Evolutionary conservation across 2,113 vertebrate species (phyloP).

Genomic region (Equus quagga): DNA sequence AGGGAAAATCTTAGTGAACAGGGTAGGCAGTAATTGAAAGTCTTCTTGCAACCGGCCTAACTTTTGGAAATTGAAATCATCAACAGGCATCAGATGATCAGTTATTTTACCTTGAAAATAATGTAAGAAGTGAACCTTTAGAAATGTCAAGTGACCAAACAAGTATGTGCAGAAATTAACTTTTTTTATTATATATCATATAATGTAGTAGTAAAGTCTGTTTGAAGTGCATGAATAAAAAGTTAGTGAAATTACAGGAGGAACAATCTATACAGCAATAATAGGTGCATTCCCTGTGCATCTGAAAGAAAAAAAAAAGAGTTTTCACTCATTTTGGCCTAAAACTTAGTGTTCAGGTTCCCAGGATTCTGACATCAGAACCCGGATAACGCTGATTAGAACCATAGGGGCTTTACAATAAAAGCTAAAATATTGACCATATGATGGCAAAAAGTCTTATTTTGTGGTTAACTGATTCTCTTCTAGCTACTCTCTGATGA

Average conservation of each 20-base stretch:
- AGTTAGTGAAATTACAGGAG: slow-evolving; percentile 97
- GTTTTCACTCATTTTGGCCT: slow-evolving; percentile 97
- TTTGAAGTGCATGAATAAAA: slow-evolving; percentile 98
- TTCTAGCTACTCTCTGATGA: slow-evolving; percentile 99
- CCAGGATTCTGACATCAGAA: slow-evolving; percentile 98
- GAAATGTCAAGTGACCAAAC: slow-evolving; percentile 83
- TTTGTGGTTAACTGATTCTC: slow-evolving; percentile 91
- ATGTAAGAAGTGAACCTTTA: slow-evolving; percentile 1
- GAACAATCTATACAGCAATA: slow-evolving; percentile 92
- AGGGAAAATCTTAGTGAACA: not conserved
- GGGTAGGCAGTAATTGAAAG: not conserved
- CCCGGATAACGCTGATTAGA: slow-evolving; percentile 98
- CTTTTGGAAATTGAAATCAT: slow-evolving; percentile 70
- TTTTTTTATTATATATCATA: slow-evolving; percentile 89
- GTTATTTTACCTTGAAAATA: slow-evolving; percentile 66
- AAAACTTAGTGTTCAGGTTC: slow-evolving; percentile 94
- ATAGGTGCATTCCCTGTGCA: slow-evolving; percentile 96
- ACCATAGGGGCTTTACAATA: slow-evolving; percentile 99
- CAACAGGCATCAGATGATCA: not conserved
- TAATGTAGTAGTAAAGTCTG: slow-evolving; percentile 93
- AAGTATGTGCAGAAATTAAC: slow-evolving; percentile 89
- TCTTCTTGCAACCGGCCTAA: slow-evolving; percentile 57
- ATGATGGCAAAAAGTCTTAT: slow-evolving; percentile 99
- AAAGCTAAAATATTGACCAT: slow-evolving; percentile 99
- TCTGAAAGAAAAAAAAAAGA: slow-evolving; percentile 91